Evolutionary conservation across 2,113 vertebrate species (phyloP), one percentile per base, ranked within the genome.

Genomic region (Chamaetylas fuelleborni): DNA sequence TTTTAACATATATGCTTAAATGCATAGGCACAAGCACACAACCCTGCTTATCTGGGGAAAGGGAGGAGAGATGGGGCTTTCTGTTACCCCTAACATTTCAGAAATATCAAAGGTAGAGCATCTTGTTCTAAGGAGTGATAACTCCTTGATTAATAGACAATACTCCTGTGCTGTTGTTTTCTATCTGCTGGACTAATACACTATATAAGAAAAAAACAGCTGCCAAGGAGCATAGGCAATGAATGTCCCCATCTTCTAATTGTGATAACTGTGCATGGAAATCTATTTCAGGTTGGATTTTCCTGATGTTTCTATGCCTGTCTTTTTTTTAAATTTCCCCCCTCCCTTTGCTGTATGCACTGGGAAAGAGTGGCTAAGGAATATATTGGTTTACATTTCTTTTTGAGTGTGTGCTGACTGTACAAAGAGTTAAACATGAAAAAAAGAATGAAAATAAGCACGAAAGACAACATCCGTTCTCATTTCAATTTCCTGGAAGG

Each of bases 401-500:
- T 94, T 95, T 91, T 90, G 70, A 94, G 87, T 50, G 36, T 58
- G 43, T 69, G 79, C 77, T 19, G 56, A 95, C 89, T 94, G 87
- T 97, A 95, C 23, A 65, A 97, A 96, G 94, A 97, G 97, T 91
- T 96, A 86, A 86, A 86, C 87, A 93, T 65, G 36, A 97, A 95
- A 77, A 74, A 97, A 95, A 76, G 90, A 96, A 94, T 84, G 88
- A 97, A 97, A 97, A 97, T 95, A 97, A 89, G 97, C 91, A 93
- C 3, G 38, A 97, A 96, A 98, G 97, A 97, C 96, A 98, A 98
- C 98, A 98, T 98, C 98, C 97, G 98, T 92, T 97, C 98, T 98
- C 97, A 97, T 97, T 98, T 98, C 96, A 94, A 70, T 98, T 98
- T 98, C 98, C 98, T 98, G 98, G 97, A 98, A 97, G 97, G 94